Evolutionary conservation across 2,113 vertebrate genomes (phyloP).

Genomic region (Balaenoptera acutorostrata): DNA sequence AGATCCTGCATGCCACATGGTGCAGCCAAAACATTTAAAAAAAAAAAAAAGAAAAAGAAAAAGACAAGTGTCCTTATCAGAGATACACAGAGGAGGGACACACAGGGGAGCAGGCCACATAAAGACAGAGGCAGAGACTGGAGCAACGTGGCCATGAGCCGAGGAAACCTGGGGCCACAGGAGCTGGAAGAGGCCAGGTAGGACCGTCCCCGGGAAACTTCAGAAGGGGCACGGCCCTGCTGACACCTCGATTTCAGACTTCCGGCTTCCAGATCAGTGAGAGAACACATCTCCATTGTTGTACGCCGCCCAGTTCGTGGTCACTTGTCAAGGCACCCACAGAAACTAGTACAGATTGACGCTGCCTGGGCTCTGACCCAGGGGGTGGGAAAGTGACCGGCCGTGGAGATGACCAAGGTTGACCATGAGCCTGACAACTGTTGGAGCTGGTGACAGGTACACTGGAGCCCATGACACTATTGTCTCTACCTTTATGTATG

Average conservation of each 20-base stretch:
- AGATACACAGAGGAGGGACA: not conserved
- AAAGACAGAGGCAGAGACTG: not conserved
- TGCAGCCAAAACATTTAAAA: no score
- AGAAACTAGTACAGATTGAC: not conserved
- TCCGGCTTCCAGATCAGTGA: not conserved
- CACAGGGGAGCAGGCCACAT: accelerated
- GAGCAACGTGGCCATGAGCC: not conserved
- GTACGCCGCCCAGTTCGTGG: not conserved
- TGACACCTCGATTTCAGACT: not conserved
- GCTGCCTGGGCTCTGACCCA: not conserved
- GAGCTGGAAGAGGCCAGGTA: not conserved
- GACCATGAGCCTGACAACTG: not conserved
- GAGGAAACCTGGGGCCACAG: not conserved
- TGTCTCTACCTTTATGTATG: not conserved
- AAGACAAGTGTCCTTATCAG: not conserved
- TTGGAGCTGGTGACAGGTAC: not conserved
- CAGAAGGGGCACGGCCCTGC: not conserved
- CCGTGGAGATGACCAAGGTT: no score
- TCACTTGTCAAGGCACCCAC: not conserved
- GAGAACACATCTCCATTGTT: not conserved
- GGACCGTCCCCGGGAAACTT: not conserved
- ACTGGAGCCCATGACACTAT: accelerated
- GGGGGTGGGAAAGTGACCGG: not conserved
- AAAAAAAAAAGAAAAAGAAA: no score
- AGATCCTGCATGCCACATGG: no score